Conservation (phyloP, 2,113 vertebrate species). For the Myotis lucifugus region DNA sequence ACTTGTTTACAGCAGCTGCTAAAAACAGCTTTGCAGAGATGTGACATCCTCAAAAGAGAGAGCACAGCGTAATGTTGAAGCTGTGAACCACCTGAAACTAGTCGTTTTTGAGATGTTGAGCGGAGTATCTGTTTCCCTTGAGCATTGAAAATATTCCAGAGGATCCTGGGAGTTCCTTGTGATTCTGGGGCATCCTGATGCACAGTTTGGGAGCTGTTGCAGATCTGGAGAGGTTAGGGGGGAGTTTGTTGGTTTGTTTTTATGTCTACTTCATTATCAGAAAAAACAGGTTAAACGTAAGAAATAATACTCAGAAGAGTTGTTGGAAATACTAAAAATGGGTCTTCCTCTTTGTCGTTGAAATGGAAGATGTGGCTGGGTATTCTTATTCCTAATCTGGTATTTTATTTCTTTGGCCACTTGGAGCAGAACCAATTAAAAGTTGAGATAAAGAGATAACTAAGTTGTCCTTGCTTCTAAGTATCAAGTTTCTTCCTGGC, state of each 20-base stretch:
- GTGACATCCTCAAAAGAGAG: not conserved
- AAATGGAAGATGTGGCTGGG: not conserved
- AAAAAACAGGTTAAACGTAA: not conserved
- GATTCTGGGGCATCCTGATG: not conserved
- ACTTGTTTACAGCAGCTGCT: not conserved
- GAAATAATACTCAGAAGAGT: not conserved
- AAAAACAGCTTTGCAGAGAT: not conserved
- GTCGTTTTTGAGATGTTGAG: not conserved
- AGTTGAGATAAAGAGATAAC: not conserved
- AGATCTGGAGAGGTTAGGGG: not conserved
- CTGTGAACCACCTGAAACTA: not conserved
- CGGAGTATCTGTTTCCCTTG: not conserved
- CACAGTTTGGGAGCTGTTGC: not conserved
- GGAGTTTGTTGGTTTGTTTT: not conserved
- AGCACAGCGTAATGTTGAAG: not conserved
- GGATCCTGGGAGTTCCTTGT: not conserved
- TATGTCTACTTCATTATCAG: not conserved
- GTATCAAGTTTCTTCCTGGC: not conserved
- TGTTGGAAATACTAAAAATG: not conserved
- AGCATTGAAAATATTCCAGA: not conserved
- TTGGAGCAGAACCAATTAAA: not conserved
- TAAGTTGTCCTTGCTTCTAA: slow-evolving; percentile 8
- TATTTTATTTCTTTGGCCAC: slow-evolving; percentile 4
- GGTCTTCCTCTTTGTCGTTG: not conserved
- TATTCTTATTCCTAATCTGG: not conserved